Percentiles rank a stretch among this genome's conserved stretches.
Conservation (phyloP, 2,797 vertebrate species). For the Parotocinclus haroldoi region DNA sequence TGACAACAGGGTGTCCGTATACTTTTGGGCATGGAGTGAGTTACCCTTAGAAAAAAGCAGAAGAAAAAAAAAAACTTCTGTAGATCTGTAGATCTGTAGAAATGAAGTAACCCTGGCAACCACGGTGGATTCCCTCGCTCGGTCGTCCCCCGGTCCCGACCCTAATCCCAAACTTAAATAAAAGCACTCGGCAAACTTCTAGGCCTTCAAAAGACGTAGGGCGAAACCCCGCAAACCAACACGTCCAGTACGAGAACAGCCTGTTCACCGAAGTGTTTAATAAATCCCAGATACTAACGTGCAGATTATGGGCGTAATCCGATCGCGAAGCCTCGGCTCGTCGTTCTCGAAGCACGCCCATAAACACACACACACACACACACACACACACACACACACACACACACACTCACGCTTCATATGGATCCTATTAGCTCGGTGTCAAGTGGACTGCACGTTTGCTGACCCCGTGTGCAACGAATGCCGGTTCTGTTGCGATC, state of each 20-base stretch:
- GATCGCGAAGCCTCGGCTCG: too few relatives aligned
- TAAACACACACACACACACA: background rate
- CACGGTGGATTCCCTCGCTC: background rate
- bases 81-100: conserved; percentile 1
- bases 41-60: too few relatives aligned
- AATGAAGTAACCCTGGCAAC: background rate
- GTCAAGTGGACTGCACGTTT: background rate
- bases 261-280: too few relatives aligned
- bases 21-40: background rate
- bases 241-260: too few relatives aligned
- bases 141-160: background rate
- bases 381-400: conserved; percentile 6
- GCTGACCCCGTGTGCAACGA: background rate
- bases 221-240: too few relatives aligned
- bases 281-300: too few relatives aligned
- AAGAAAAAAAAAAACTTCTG: too few relatives aligned
- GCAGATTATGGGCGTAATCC: too few relatives aligned
- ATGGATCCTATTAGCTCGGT: background rate
- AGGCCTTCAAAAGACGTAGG: too few relatives aligned
- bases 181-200: background rate
- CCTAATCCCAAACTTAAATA: background rate
- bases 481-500: background rate
- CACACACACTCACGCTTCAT: background rate
- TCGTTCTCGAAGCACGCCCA: too few relatives aligned
- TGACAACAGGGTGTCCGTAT: background rate